These are phyloP conservation scores for Lycopodina hypogea DNA, from an alignment of 37 sponge, comb jelly and placozoan genomes.

Conservation along the genomic window DNA sequence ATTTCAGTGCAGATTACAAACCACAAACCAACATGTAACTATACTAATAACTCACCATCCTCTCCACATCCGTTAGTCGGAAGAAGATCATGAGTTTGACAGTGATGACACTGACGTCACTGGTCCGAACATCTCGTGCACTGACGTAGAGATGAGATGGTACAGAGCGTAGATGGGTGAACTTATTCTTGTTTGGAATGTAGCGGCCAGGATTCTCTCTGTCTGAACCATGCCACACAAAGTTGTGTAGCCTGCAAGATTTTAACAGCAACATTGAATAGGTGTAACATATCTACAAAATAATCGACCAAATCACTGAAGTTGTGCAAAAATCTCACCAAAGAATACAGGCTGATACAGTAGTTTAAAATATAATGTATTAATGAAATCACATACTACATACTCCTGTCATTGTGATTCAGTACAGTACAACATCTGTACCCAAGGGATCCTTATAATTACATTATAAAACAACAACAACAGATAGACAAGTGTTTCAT, in stretches of 20 bases:
- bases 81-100: conserved; percentile 87
- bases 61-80: conserved; percentile 59
- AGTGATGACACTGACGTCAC: conserved; percentile 66
- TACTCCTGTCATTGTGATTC: no score
- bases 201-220: conserved; percentile 32
- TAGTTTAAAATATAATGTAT: no score
- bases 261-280: background rate
- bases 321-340: no score
- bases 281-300: background rate
- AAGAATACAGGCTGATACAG: no score
- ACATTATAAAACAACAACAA: no score
- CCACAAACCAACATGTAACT: background rate
- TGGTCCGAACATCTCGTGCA: conserved; percentile 73
- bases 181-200: conserved; percentile 50
- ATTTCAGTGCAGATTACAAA: no score
- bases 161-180: conserved; percentile 57
- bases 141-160: conserved; percentile 67
- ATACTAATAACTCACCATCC: conserved; percentile 47
- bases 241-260: conserved; percentile 69
- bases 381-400: no score
- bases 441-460: no score
- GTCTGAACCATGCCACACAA: conserved; percentile 81
- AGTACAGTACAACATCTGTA: no score
- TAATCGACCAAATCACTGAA: no score
- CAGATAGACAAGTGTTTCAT: no score